Percentiles rank a stretch among this genome's conserved stretches.
These are phyloP conservation scores for Pachypanchax playfairii DNA, from an alignment of 2,113 vertebrate genomes.

Conservation along the genomic window DNA sequence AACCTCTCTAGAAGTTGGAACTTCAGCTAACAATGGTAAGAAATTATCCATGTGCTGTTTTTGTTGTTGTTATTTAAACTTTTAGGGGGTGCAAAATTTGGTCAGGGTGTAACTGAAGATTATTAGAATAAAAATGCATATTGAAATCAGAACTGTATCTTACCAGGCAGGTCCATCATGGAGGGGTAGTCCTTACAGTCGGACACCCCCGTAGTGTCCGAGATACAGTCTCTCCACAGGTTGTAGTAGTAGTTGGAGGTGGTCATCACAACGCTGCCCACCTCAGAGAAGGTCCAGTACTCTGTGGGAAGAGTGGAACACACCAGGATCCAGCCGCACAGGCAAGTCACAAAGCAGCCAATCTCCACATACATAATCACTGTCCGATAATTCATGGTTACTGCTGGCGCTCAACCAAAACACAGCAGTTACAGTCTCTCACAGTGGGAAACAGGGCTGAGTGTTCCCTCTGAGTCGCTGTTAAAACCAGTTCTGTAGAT, in stretches of 20 bases:
- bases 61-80: no score
- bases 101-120: no score
- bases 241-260: conserved; percentile 91
- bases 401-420: neutral
- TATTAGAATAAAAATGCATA: no score
- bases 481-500: conserved; percentile 9
- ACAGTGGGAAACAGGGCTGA: conserved; percentile 18
- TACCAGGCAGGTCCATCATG: conserved; percentile 90
- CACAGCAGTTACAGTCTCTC: no score
- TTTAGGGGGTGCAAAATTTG: no score
- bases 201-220: conserved; percentile 90
- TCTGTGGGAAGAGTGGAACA: conserved; percentile 91
- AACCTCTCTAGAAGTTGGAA: no score
- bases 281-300: conserved; percentile 92
- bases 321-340: conserved; percentile 90
- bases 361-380: conserved; percentile 84
- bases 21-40: no score
- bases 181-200: conserved; percentile 95
- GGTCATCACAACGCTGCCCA: conserved; percentile 87
- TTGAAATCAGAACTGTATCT: conserved; percentile 35
- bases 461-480: neutral
- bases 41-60: no score
- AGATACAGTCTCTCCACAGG: conserved; percentile 92
- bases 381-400: conserved; percentile 69
- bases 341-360: conserved; percentile 84